Conservation (phyloP, 2,113 vertebrate species). For the Hemicordylus capensis region DNA sequence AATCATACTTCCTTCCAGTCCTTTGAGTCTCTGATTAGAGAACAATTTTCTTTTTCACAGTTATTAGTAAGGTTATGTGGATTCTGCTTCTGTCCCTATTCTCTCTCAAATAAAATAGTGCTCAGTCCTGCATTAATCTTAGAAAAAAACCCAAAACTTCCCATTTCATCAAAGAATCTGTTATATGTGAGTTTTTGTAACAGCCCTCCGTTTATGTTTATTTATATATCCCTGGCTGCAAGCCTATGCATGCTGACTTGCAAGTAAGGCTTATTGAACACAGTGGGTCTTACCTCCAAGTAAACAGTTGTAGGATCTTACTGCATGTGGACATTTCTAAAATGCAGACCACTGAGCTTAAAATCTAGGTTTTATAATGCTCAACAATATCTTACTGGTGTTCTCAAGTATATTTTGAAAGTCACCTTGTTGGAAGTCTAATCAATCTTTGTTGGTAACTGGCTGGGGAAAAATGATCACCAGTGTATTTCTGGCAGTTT, state of each 20-base stretch:
- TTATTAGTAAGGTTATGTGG: not conserved
- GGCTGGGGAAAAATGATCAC: constrained; percentile 22
- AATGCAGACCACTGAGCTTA: not conserved
- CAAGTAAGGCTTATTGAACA: not conserved
- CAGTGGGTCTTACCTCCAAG: not conserved
- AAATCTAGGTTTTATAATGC: not conserved
- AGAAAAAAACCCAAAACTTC: not conserved
- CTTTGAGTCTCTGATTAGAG: not conserved
- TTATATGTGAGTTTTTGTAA: not conserved
- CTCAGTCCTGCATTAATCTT: not conserved
- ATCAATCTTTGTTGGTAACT: constrained; percentile 37
- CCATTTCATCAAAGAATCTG: not conserved
- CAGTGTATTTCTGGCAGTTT: constrained; percentile 6
- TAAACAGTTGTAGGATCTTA: not conserved
- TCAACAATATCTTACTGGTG: constrained; percentile 16
- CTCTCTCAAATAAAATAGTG: no score
- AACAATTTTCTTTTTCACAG: not conserved
- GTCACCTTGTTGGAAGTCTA: constrained; percentile 15
- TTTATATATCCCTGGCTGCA: not conserved
- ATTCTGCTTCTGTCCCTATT: not conserved
- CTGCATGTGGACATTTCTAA: not conserved
- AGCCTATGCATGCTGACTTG: not conserved
- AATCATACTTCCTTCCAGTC: no score
- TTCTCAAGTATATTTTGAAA: constrained; percentile 8
- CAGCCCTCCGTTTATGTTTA: not conserved